Evolutionary conservation across 1,140 invertebrate genomes (phyloP).

Genomic region (Oreohelix idahoensis): DNA sequence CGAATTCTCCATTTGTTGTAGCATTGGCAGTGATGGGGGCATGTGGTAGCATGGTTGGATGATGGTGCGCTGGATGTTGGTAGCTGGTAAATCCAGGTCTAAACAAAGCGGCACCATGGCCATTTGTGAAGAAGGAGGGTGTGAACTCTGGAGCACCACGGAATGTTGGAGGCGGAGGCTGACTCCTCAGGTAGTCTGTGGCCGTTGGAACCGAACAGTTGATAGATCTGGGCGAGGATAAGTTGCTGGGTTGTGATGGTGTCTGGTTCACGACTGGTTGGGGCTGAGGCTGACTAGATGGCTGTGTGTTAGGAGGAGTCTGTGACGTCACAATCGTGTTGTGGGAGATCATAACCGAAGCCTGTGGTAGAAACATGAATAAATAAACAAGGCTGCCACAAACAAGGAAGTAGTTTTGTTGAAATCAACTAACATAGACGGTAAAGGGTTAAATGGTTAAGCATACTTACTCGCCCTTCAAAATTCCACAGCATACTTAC

Average conservation of each 20-base stretch:
- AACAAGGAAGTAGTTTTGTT: too few relatives aligned
- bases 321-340: constrained; percentile 38
- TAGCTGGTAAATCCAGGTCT: constrained; percentile 62
- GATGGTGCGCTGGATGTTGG: constrained; percentile 69
- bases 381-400: not conserved
- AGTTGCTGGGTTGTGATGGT: constrained; percentile 41
- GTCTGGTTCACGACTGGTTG: constrained; percentile 58
- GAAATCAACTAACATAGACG: too few relatives aligned
- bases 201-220: constrained; percentile 59
- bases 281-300: constrained; percentile 46
- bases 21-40: constrained; percentile 54
- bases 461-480: too few relatives aligned
- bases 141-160: constrained; percentile 63
- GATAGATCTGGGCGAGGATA: constrained; percentile 48
- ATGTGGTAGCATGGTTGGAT: constrained; percentile 60
- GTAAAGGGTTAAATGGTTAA: too few relatives aligned
- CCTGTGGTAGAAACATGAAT: constrained; percentile 45
- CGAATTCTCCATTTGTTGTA: constrained; percentile 68
- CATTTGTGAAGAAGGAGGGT: constrained; percentile 70
- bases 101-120: constrained; percentile 66
- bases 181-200: constrained; percentile 65
- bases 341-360: constrained; percentile 55
- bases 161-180: constrained; percentile 62
- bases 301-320: constrained; percentile 50
- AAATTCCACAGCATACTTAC: too few relatives aligned